Base-by-base conservation (phyloP, 2,113 vertebrate species). In the Cyanoderma ruficeps region DNA sequence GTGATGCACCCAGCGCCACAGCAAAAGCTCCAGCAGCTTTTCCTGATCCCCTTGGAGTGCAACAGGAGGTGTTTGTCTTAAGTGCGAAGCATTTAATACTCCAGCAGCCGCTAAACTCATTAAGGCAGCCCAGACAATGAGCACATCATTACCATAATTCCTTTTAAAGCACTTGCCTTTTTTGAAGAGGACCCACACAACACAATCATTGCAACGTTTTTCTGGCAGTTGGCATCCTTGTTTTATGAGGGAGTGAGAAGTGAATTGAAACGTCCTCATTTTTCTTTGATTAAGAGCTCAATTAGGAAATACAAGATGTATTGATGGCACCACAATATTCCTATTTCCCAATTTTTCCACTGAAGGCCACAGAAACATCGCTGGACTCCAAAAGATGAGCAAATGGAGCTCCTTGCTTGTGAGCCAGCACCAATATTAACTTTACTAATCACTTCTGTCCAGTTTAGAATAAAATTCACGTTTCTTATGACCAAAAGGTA, bases 61-160 rank as follows among this genome's bases (percentile, higher is more conserved):
- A 84, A 79, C 74, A 94, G 70, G 57, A 93, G 81, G 50, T 69
- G 42, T 91, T 97, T 92, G 91, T 78, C 86, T 87, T 55, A 89
- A 96, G 84, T 95, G 83, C 65, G 35, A 76, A 87, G 63, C 83
- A 77, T 83, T 94, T 93, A 93, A 91, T 87, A 60, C 41, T 68
- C 52, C 69, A 94, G 67, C 81, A 83, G 81, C 78, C 1, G 14
- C 83, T 79, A 55, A 91, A 89, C 70, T 93, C 89, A 91, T 96
- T 96, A 91, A 91, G 70, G 10, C 56, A 85, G 61, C 74, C 61
- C 87, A 94, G 93, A 82, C 87, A 91, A 76, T 65, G 74, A 97
- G 85, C 87, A 83, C 93, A 95, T 64, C 93, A 79, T 96, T 92
- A 96, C 13, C 81, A 87, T 94, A 92, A 94, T 76, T 94, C 83